Evolutionary conservation across 2,888 invertebrate genomes (phyloP).

Genomic region (Horisme vitalbata): DNA sequence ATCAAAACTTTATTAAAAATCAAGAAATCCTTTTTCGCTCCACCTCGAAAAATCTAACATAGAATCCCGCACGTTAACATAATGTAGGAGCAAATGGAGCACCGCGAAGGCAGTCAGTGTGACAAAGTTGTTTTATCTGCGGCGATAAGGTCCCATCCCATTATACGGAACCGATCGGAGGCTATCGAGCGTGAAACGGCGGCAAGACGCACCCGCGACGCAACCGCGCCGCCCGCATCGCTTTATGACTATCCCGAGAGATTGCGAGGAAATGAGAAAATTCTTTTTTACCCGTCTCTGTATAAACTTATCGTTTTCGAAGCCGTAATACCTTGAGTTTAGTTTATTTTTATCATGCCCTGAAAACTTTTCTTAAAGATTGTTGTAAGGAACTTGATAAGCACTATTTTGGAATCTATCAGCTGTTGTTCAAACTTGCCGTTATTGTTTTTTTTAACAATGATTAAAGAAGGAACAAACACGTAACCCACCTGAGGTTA

Average conservation of each 20-base stretch:
- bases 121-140: constrained; percentile 76
- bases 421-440: too few relatives aligned
- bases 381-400: too few relatives aligned
- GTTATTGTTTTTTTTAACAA: too few relatives aligned
- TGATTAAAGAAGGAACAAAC: too few relatives aligned
- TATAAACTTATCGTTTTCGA: constrained; percentile 6
- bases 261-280: constrained; percentile 33
- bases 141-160: constrained; percentile 54
- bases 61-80: constrained; percentile 66
- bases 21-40: constrained; percentile 20
- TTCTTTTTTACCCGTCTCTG: constrained; percentile 14
- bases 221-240: constrained; percentile 54
- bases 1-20: too few relatives aligned
- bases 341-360: too few relatives aligned
- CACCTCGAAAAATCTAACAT: constrained; percentile 47
- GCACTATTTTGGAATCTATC: too few relatives aligned
- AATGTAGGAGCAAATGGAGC: constrained; percentile 70
- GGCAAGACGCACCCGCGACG: constrained; percentile 58
- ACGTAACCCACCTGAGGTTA: too few relatives aligned
- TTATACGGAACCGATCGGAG: constrained; percentile 42
- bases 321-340: neutral
- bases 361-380: too few relatives aligned
- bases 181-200: constrained; percentile 33
- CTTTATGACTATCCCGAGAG: constrained; percentile 63
- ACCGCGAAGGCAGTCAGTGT: constrained; percentile 54